phyloP scores from a whole-genome alignment of 2,888 invertebrate genomes.

The Dichetophora obliterata region DNA sequence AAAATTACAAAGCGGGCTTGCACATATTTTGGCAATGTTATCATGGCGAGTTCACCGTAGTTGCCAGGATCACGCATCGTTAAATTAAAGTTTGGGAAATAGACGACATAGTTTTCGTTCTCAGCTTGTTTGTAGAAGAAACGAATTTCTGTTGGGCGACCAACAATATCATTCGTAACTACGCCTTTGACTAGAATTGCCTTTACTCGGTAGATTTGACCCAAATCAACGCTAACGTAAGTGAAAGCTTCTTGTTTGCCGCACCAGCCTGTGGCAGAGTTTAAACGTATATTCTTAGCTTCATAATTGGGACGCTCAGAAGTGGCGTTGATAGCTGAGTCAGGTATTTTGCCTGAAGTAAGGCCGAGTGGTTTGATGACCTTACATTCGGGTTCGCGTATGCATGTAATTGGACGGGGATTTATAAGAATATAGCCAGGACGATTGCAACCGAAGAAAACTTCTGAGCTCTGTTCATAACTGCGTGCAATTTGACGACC shows the following conservation, averaged over 20 bases:
- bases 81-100: constrained; percentile 95
- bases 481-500: constrained; percentile 87
- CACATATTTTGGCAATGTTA: constrained; percentile 92
- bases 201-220: constrained; percentile 91
- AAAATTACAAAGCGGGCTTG: constrained; percentile 94
- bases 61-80: constrained; percentile 97
- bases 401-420: constrained; percentile 89
- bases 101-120: constrained; percentile 94
- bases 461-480: constrained; percentile 91
- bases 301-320: constrained; percentile 94
- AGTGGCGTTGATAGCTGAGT: constrained; percentile 94
- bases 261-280: constrained; percentile 96
- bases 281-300: constrained; percentile 88
- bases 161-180: constrained; percentile 94
- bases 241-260: constrained; percentile 97
- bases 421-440: constrained; percentile 94
- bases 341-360: constrained; percentile 92
- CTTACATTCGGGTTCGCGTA: constrained; percentile 93
- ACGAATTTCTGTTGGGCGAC: constrained; percentile 94
- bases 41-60: constrained; percentile 96
- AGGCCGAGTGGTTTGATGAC: constrained; percentile 92
- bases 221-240: constrained; percentile 94
- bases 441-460: constrained; percentile 89
- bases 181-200: constrained; percentile 94
- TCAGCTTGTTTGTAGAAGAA: constrained; percentile 97